These are phyloP conservation scores for Coluber constrictor DNA, from an alignment of 2,797 vertebrate species.

Conservation along the genomic window DNA sequence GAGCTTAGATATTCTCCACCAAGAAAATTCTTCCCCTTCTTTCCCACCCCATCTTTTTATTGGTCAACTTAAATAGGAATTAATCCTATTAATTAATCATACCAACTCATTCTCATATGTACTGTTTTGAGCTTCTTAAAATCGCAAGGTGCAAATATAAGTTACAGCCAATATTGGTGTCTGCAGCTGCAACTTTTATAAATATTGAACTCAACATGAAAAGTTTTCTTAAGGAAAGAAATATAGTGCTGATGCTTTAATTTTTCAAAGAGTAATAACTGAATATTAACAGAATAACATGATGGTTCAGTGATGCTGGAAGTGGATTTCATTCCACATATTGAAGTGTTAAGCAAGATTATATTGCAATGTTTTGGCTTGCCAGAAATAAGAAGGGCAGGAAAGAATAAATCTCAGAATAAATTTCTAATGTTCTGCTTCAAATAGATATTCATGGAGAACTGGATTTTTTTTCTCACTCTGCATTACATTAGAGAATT, in stretches of 20 bases:
- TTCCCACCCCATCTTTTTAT: neutral
- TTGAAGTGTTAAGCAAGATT: neutral
- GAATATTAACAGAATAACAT: neutral
- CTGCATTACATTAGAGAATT: neutral
- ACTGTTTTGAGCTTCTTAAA: neutral
- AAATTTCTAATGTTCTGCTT: neutral
- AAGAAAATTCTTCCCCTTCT: neutral
- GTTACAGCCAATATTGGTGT: neutral
- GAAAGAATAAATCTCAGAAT: neutral
- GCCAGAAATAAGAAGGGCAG: slow-evolving; percentile 7
- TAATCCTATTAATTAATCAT: neutral
- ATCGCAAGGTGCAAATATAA: neutral
- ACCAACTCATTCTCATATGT: neutral
- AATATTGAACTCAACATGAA: neutral
- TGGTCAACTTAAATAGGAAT: neutral
- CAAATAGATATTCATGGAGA: neutral
- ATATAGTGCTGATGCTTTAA: neutral
- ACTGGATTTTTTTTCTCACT: neutral
- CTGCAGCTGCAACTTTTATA: neutral
- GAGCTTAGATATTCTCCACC: neutral
- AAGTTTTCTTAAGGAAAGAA: neutral
- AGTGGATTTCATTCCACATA: neutral
- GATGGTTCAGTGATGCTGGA: neutral
- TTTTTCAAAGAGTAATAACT: neutral
- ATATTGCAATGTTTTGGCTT: slow-evolving; percentile 5